These are phyloP conservation scores for Heliocidaris tuberculata DNA, from an alignment of 35 echinoderm and acorn worm species.

Conservation along the genomic window DNA sequence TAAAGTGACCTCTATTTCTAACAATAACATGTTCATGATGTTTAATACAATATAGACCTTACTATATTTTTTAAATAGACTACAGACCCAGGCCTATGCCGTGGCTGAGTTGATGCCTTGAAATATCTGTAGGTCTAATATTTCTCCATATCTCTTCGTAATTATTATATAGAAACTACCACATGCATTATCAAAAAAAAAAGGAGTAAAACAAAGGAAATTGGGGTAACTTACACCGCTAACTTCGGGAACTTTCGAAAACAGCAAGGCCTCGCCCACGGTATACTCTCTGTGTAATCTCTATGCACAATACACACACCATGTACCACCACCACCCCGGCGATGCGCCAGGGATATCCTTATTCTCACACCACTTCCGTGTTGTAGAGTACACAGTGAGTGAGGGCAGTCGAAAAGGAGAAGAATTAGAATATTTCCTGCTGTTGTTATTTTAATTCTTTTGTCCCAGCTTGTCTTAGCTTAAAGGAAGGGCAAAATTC, in stretches of 20 bases:
- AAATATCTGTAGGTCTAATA: too few species aligned
- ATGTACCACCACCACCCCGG: neutral
- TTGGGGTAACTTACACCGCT: neutral
- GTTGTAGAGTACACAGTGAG: neutral
- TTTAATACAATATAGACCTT: too few species aligned
- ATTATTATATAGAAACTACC: neutral
- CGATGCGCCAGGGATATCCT: neutral
- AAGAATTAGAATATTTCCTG: neutral
- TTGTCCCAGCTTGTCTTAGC: neutral
- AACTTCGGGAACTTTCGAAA: neutral
- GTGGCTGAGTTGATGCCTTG: too few species aligned
- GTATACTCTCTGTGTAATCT: neutral
- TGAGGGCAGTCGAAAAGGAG: neutral
- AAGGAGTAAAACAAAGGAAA: neutral
- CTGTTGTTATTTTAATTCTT: neutral
- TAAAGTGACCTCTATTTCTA: too few species aligned
- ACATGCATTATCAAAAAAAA: neutral
- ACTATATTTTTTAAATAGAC: too few species aligned
- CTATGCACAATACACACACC: neutral
- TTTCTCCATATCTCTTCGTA: too few species aligned
- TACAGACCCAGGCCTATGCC: too few species aligned
- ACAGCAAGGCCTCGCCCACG: neutral
- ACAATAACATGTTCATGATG: too few species aligned
- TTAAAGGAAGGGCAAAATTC: neutral
- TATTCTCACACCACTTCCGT: neutral